phyloP scores from a whole-genome alignment of 2,113 vertebrate genomes.

The Centrocercus urophasianus region DNA sequence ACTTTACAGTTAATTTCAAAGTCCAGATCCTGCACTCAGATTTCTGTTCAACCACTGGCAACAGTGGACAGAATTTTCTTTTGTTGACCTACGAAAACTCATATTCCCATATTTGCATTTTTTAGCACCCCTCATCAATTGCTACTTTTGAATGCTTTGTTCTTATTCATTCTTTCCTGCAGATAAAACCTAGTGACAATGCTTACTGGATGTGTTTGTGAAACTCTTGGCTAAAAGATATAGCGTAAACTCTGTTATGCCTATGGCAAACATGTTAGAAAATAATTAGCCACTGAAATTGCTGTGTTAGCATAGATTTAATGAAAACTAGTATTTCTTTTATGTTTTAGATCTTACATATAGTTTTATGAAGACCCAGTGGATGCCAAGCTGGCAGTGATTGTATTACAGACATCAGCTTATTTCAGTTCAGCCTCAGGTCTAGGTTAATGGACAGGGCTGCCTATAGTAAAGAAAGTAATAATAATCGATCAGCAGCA shows the following conservation, averaged over 20 bases:
- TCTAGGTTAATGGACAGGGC: background rate
- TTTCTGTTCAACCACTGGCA: background rate
- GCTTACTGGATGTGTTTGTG: background rate
- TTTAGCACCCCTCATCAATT: background rate
- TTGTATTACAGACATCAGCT: background rate
- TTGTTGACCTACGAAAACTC: background rate
- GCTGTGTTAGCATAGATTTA: background rate
- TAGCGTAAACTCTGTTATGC: background rate
- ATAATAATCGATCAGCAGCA: background rate
- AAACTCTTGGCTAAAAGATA: background rate
- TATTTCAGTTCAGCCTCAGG: background rate
- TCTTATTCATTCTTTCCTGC: background rate
- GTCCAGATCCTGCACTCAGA: background rate
- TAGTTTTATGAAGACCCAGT: background rate
- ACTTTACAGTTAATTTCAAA: background rate
- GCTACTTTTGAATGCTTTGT: background rate
- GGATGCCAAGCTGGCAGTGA: background rate
- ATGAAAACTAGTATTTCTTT: constrained; percentile 2
- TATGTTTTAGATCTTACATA: background rate
- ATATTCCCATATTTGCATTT: background rate
- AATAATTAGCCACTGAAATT: constrained; percentile 1
- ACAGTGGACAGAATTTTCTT: background rate
- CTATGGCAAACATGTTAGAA: background rate
- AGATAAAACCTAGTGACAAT: background rate
- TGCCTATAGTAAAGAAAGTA: background rate